Base-by-base conservation (phyloP, 2,888 invertebrate species). In the Tineola bisselliella region DNA sequence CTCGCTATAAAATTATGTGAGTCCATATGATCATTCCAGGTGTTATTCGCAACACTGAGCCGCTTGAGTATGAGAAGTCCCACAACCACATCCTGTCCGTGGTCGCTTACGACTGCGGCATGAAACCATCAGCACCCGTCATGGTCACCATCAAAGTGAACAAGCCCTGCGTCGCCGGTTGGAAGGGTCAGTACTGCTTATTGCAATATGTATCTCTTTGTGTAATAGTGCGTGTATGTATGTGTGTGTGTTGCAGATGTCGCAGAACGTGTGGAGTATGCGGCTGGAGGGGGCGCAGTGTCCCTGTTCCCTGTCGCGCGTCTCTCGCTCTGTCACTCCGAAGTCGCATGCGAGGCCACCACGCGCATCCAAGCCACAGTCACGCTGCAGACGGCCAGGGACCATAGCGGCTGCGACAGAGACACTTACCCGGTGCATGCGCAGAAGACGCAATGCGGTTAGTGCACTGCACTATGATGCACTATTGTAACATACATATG, bases 21-120 rank as follows among this genome's bases (percentile, higher is more conserved):
- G 25, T 25, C 4, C 6, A 6, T 38, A 10, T 38, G 10, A 12
- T n/a, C n/a, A n/a, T 38, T 38, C 4, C 74, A 90, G 90, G 92
- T 61, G 93, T 94, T n/a, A 94, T 99, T 67, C 91, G 94, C 67
- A 99, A 98, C 84, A 98, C 96, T 0, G 96, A 96, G 72, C 93
- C 96, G 0, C 87, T 99, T 73, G 96, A 97, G 70, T 97, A 95
- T 82, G 95, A 95, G 76, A 90, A 93, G 64, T 94, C 95, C 8
- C 97, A 97, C 87, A 98, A 97, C 81, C 97, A 98, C 87, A 98
- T 99, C 68, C 88, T 99, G 59, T 96, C 96, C 33, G 96, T 99
- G 63, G 96, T 98, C 63, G 99, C 99, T 1, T 96, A 96, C 76
- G 99, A 99, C 83, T 99, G 99, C 80, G 98, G 97, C 57, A 97